Conservation (phyloP, 2,888 invertebrate species). For the Chalcis sispes region DNA sequence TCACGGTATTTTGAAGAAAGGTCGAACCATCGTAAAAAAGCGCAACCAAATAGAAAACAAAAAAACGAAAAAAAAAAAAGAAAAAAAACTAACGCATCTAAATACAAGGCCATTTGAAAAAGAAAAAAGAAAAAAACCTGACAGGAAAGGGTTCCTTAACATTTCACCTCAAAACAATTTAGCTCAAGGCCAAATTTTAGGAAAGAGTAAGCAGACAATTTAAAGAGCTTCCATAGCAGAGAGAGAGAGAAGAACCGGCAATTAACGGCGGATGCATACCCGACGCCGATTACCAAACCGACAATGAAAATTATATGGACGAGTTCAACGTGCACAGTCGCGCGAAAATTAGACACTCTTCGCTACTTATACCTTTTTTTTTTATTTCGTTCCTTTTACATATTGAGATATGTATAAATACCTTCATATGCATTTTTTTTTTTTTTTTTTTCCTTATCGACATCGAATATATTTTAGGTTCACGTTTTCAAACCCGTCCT, state of each 20-base stretch:
- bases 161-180: neutral
- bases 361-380: neutral
- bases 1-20: no score
- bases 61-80: neutral
- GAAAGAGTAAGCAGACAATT: neutral
- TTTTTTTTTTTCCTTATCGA: constrained; percentile 14
- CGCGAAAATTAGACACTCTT: constrained; percentile 24
- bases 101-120: no score
- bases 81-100: neutral
- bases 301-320: constrained; percentile 72
- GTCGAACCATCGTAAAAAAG: no score
- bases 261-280: constrained; percentile 62
- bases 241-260: constrained; percentile 60
- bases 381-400: neutral
- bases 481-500: no score
- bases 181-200: constrained; percentile 5
- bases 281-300: constrained; percentile 67
- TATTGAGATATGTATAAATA: neutral
- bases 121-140: constrained; percentile 9
- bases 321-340: constrained; percentile 13
- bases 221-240: constrained; percentile 16
- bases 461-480: no score
- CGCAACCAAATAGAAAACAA: no score
- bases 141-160: constrained; percentile 13
- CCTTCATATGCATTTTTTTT: neutral